These are phyloP conservation scores for Drosophila rufa DNA, from an alignment of 1,140 invertebrate genomes.

Conservation along the genomic window DNA sequence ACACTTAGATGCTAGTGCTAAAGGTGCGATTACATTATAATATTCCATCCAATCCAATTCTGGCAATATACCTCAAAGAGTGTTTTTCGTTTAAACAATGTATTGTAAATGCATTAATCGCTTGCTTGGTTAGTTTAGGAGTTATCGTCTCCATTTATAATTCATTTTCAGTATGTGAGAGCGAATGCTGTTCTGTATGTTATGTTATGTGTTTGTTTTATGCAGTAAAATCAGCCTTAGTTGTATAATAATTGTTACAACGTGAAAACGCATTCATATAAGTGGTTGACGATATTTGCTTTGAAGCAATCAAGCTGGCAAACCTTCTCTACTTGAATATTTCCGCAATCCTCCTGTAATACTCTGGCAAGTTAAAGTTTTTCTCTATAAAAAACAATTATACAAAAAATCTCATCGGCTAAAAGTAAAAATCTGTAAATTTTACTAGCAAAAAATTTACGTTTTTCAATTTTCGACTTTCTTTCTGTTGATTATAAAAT, in stretches of 20 bases:
- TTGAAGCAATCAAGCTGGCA: slow-evolving; percentile 41
- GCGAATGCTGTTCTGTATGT: slow-evolving; percentile 23
- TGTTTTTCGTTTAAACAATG: slow-evolving; percentile 40
- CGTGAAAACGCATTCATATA: slow-evolving; percentile 57
- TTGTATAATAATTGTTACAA: slow-evolving; percentile 80
- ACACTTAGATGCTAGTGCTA: slow-evolving; percentile 78
- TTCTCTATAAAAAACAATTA: slow-evolving; percentile 73
- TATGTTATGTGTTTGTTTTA: slow-evolving; percentile 12
- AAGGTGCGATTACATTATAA: slow-evolving; percentile 61
- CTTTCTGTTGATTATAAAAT: slow-evolving; percentile 43
- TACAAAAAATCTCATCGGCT: slow-evolving; percentile 65
- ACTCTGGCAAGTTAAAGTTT: slow-evolving; percentile 71
- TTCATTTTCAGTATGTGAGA: slow-evolving; percentile 28
- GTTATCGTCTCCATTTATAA: slow-evolving; percentile 1
- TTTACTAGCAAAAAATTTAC: slow-evolving; percentile 79
- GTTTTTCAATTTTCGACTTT: slow-evolving; percentile 40
- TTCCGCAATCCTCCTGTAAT: slow-evolving; percentile 33
- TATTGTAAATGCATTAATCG: slow-evolving; percentile 57
- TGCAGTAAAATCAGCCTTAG: slow-evolving; percentile 83
- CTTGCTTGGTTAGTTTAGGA: slow-evolving; percentile 46
- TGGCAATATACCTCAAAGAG: slow-evolving; percentile 47
- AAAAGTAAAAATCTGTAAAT: slow-evolving; percentile 82
- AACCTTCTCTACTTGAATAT: slow-evolving; percentile 41
- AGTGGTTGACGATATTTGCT: slow-evolving; percentile 48
- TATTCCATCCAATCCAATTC: slow-evolving; percentile 37